Base-by-base conservation (phyloP, 2,888 invertebrate genomes). In the Plutella xylostella region DNA sequence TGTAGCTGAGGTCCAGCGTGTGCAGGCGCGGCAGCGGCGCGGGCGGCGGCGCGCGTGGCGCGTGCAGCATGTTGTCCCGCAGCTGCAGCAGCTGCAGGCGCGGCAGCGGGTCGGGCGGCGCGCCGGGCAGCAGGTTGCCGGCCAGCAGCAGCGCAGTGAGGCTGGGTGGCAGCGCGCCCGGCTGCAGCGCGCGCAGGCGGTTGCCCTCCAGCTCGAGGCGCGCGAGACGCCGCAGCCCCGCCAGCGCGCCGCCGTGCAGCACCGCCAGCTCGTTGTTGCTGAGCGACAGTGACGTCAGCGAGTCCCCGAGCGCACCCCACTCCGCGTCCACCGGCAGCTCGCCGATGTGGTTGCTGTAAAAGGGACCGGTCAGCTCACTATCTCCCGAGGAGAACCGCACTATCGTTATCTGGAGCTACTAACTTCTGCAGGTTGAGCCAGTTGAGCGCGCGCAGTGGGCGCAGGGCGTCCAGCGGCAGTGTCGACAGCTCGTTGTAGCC, bases 401-500 rank as follows among this genome's bases (percentile, higher is more conserved):
- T n/a, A n/a, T n/a, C n/a, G n/a, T n/a, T n/a, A n/a, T n/a, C n/a
- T n/a, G 9, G 19, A 5, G 12, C 5, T 22, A 64, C 85, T 79
- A 84, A 91, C 92, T 90, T 90, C 72, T 91, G 91, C 58, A 92
- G 79, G 68, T 91, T 91, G 53, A 92, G 85, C 92, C 91, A 92
- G 65, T 90, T 90, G 48, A 92, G 74, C 56, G 87, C 88, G 63
- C 85, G 86, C 40, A 92, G 72, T 40, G 86, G 85, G 49, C 86
- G 86, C 45, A 92, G 80, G 30, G 90, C 88, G 56, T 85, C 83
- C 52, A 89, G 85, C 19, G 92, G 92, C 51, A 91, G 70, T 57
- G 88, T 87, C 56, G 90, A 89, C 57, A 92, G 84, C 61, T 88
- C 87, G 69, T 92, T 92, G 75, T 89, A 89, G 56, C 91, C 90